phyloP scores from a whole-genome alignment of 2,797 vertebrate genomes.

The Scomberomorus guttatus region DNA sequence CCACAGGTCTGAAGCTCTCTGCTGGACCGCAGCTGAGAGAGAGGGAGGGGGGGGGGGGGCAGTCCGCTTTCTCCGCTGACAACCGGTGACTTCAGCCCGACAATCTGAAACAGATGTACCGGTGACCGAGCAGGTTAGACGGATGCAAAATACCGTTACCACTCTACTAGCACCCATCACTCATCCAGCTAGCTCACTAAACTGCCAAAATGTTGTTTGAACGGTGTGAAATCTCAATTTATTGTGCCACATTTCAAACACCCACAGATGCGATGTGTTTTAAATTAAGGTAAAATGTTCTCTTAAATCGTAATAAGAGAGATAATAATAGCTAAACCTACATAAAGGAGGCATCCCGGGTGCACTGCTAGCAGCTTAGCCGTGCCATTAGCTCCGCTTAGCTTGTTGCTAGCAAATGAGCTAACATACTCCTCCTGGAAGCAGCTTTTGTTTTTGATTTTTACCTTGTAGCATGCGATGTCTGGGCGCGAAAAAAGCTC shows the following conservation, averaged over 20 bases:
- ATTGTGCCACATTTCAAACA: rapidly evolving
- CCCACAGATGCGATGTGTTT: rapidly evolving
- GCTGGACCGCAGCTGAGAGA: conserved; percentile 13
- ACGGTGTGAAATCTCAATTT: background rate
- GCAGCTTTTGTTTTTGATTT: conserved; percentile 46
- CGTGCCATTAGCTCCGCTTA: conserved; percentile 51
- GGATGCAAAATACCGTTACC: background rate
- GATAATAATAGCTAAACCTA: background rate
- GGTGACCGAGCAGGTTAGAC: conserved; percentile 27
- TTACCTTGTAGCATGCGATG: conserved; percentile 45
- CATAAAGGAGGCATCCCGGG: conserved; percentile 13
- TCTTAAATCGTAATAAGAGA: rapidly evolving
- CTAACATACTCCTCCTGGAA: conserved; percentile 15
- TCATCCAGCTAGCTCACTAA: conserved; percentile 24
- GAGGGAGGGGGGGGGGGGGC: no score
- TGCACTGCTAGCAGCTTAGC: conserved; percentile 58
- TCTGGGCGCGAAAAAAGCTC: background rate
- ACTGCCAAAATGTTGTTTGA: background rate
- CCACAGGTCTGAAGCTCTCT: conserved; percentile 43
- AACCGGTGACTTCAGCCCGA: conserved; percentile 26
- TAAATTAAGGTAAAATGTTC: rapidly evolving
- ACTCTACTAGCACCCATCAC: conserved; percentile 45
- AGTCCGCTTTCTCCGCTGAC: conserved; percentile 15
- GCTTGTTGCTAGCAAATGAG: conserved; percentile 59
- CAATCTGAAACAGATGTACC: conserved; percentile 45